Evolutionary conservation across 2,113 vertebrate species (phyloP).

Genomic region (Pristiophorus japonicus): DNA sequence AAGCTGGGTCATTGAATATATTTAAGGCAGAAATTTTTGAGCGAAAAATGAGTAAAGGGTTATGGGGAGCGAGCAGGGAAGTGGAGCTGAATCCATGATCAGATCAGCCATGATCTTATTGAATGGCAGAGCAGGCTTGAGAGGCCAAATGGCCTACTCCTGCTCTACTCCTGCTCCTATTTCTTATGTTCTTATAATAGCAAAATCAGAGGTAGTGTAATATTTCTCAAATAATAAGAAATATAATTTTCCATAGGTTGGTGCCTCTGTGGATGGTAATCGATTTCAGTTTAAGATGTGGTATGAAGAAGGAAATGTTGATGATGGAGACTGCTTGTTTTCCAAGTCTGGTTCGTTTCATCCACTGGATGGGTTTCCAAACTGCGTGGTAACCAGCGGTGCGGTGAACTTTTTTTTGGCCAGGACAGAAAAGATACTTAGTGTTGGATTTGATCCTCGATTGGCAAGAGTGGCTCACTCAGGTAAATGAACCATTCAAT

Average conservation of each 20-base stretch:
- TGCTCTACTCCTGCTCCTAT: no score
- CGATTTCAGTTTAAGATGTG: conserved; percentile 52
- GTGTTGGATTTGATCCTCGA: conserved; percentile 60
- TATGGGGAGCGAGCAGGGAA: no score
- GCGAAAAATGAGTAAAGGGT: no score
- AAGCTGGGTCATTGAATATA: no score
- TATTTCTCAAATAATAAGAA: neutral
- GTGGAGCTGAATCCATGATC: no score
- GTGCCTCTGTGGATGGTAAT: conserved; percentile 53
- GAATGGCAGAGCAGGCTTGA: no score
- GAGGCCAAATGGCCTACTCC: no score
- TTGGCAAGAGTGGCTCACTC: conserved; percentile 58
- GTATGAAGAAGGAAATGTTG: conserved; percentile 51
- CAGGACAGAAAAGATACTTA: conserved; percentile 52
- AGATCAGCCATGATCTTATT: no score
- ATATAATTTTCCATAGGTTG: conserved; percentile 47
- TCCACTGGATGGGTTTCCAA: conserved; percentile 50
- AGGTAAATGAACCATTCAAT: conserved; percentile 50
- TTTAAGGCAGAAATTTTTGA: no score
- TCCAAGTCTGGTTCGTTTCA: conserved; percentile 42
- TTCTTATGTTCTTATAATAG: no score
- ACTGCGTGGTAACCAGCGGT: conserved; percentile 50
- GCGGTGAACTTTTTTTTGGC: conserved; percentile 65
- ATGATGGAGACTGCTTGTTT: conserved; percentile 53
- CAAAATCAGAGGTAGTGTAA: no score